phyloP scores from a whole-genome alignment of 2,113 vertebrate genomes.

The Triplophysa rosa region DNA sequence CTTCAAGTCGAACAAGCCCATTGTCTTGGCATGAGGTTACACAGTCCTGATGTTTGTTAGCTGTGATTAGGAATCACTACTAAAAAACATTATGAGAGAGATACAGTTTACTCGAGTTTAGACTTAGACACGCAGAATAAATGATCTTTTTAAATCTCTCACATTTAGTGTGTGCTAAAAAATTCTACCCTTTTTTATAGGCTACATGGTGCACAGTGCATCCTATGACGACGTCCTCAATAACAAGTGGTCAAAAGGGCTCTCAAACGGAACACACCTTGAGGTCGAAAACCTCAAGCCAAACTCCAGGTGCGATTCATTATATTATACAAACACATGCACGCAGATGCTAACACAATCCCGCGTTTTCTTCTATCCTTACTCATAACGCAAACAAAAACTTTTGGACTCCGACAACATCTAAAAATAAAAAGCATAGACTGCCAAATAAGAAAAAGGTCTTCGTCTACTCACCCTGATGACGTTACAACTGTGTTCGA shows the following conservation, averaged over 20 bases:
- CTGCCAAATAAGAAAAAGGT: too few relatives aligned
- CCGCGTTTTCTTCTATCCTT: too few relatives aligned
- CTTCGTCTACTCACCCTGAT: too few relatives aligned
- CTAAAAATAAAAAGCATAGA: too few relatives aligned
- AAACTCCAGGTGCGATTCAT: slow-evolving; percentile 84
- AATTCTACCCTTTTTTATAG: slow-evolving; percentile 64
- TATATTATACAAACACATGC: neutral
- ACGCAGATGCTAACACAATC: neutral
- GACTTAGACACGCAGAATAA: neutral
- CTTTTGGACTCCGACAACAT: too few relatives aligned
- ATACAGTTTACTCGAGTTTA: neutral
- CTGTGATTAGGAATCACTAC: slow-evolving; percentile 1
- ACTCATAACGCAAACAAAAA: neutral
- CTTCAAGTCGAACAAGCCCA: too few relatives aligned
- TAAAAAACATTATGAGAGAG: neutral
- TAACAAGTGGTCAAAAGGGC: slow-evolving; percentile 88
- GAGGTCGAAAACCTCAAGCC: slow-evolving; percentile 97
- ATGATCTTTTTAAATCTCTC: neutral
- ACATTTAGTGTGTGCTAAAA: neutral
- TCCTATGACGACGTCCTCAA: slow-evolving; percentile 95
- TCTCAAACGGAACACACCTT: slow-evolving; percentile 82
- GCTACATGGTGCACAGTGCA: slow-evolving; percentile 94
- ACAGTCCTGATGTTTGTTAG: slow-evolving; percentile 6
- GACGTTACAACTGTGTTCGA: too few relatives aligned
- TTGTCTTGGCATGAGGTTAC: slow-evolving; percentile 1